Percentiles rank a stretch among this genome's conserved stretches.
Evolutionary conservation across 2,113 vertebrate genomes (phyloP).

Genomic region (Riparia riparia): DNA sequence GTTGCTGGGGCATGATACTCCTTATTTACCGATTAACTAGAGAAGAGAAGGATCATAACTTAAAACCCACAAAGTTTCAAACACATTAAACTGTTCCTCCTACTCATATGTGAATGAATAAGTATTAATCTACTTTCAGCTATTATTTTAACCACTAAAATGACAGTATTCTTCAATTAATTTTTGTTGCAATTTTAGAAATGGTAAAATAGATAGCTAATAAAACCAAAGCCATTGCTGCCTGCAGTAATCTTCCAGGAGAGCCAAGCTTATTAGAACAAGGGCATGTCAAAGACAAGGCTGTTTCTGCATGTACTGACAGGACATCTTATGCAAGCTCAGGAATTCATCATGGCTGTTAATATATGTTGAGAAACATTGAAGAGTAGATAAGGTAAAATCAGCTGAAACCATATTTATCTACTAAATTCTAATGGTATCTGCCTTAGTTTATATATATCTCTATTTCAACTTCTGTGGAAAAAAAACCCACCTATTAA

Average conservation of each 20-base stretch:
- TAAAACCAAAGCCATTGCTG: not conserved
- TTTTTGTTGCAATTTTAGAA: not conserved
- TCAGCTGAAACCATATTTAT: not conserved
- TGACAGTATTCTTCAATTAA: not conserved
- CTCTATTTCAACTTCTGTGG: not conserved
- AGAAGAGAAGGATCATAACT: not conserved
- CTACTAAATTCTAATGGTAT: not conserved
- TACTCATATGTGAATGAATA: not conserved
- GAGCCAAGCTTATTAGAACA: not conserved
- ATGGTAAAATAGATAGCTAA: not conserved
- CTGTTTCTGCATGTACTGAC: not conserved
- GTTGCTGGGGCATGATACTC: not conserved
- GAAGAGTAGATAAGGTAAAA: not conserved
- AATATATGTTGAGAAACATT: not conserved
- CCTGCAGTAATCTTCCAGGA: not conserved
- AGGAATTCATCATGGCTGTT: not conserved
- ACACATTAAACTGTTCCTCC: not conserved
- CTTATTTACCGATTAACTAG: constrained; percentile 1
- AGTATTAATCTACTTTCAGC: not conserved
- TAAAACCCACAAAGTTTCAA: not conserved
- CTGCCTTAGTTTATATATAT: not conserved
- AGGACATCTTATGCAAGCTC: not conserved
- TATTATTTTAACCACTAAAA: not conserved
- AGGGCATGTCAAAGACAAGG: not conserved
- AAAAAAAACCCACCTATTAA: not conserved